phyloP scores from a whole-genome alignment of 2,113 vertebrate species.

The Salvelinus fontinalis region DNA sequence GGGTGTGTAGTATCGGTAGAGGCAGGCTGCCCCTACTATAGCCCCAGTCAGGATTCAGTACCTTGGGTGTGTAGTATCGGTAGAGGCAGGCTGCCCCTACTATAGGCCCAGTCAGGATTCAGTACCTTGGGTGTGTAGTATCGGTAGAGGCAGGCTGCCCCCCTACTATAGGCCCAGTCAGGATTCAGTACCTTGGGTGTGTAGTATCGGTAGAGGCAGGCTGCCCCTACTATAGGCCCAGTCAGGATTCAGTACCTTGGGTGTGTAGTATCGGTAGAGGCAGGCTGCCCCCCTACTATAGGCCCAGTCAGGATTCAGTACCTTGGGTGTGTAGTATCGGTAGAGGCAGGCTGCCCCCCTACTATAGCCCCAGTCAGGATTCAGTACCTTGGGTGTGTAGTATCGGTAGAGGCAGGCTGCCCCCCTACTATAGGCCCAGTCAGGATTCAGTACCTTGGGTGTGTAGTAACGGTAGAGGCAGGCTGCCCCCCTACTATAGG shows the following conservation, averaged over 20 bases:
- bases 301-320: constrained; percentile 59
- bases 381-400: constrained; percentile 87
- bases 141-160: constrained; percentile 94
- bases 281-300: no score
- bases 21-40: no score
- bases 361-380: no score
- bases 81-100: no score
- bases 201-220: constrained; percentile 94
- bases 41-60: constrained; percentile 59
- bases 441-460: constrained; percentile 79
- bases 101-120: no score
- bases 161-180: no score
- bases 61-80: constrained; percentile 91
- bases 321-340: constrained; percentile 91
- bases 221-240: no score
- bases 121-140: constrained; percentile 90
- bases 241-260: constrained; percentile 78
- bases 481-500: no score
- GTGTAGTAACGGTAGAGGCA: constrained; percentile 94
- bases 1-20: constrained; percentile 91
- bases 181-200: constrained; percentile 82
- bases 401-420: constrained; percentile 95
- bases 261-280: constrained; percentile 92
- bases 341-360: no score
- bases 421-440: no score